Evolutionary conservation across 2,113 vertebrate genomes (phyloP).

Genomic region (Piprites chloris): DNA sequence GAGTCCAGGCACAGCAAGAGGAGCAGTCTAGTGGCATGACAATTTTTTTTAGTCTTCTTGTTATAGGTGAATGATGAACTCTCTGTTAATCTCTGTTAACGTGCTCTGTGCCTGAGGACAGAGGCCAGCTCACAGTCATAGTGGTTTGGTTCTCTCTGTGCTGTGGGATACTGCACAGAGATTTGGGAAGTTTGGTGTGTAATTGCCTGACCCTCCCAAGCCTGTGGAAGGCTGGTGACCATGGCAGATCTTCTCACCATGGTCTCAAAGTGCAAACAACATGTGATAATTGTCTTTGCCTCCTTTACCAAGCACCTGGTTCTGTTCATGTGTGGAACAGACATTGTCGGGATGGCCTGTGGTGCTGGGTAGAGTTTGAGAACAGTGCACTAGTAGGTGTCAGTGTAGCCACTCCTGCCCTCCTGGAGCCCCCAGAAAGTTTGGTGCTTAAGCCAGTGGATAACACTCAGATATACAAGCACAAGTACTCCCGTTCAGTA

Average conservation of each 20-base stretch:
- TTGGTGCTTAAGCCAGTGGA: not conserved
- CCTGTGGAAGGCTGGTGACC: not conserved
- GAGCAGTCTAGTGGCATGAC: conserved; percentile 97
- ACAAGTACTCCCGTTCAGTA: not conserved
- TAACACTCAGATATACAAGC: not conserved
- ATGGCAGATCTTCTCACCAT: not conserved
- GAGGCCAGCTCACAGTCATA: not conserved
- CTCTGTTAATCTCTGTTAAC: not conserved
- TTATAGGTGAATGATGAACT: conserved; percentile 82
- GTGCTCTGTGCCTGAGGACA: not conserved
- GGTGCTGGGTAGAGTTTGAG: not conserved
- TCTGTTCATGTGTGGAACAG: not conserved
- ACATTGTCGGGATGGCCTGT: not conserved
- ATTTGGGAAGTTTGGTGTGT: not conserved
- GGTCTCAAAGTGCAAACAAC: not conserved
- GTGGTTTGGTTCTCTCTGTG: not conserved
- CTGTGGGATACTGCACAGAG: not conserved
- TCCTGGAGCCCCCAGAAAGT: not conserved
- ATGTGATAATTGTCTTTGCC: not conserved
- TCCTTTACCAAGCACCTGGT: not conserved
- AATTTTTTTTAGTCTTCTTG: conserved; percentile 96
- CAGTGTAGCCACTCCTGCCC: not conserved
- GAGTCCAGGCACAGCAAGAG: conserved; percentile 95
- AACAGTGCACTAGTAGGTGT: not conserved
- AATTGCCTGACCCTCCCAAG: not conserved